phyloP scores from a whole-genome alignment of 2,888 invertebrate genomes.

The Cantharis lateralis region DNA sequence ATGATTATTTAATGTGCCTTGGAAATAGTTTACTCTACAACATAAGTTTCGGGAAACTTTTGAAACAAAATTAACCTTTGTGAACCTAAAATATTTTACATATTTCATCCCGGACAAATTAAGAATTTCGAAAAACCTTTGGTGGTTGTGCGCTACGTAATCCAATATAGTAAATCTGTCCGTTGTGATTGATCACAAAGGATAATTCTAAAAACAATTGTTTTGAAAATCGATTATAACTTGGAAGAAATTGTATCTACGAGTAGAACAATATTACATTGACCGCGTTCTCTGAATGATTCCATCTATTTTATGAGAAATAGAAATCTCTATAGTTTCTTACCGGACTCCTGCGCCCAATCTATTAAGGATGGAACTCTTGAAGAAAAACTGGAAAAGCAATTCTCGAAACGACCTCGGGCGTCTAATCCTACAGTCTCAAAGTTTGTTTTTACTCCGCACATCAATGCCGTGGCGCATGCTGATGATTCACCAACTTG shows the following conservation, averaged over 20 bases:
- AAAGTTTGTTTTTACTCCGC: conserved; percentile 70
- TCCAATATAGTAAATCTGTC: background rate
- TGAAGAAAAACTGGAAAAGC: conserved; percentile 61
- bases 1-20: background rate
- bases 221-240: background rate
- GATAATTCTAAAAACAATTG: background rate
- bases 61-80: background rate
- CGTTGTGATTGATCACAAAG: background rate
- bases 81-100: background rate
- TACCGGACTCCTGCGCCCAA: conserved; percentile 66
- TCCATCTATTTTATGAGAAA: background rate
- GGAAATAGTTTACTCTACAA: background rate
- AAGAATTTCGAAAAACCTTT: background rate
- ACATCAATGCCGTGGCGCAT: conserved; percentile 69
- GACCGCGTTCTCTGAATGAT: background rate
- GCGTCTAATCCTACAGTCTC: conserved; percentile 67
- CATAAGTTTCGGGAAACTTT: background rate
- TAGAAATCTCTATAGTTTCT: conserved; percentile 30
- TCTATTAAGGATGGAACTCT: conserved; percentile 62
- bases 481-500: conserved; percentile 72
- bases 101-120: background rate
- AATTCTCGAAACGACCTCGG: conserved; percentile 63
- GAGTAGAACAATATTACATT: background rate
- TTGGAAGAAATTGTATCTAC: background rate
- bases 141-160: background rate